Evolutionary conservation across 2,888 invertebrate species (phyloP).

Genomic region (Epirrita christyi): DNA sequence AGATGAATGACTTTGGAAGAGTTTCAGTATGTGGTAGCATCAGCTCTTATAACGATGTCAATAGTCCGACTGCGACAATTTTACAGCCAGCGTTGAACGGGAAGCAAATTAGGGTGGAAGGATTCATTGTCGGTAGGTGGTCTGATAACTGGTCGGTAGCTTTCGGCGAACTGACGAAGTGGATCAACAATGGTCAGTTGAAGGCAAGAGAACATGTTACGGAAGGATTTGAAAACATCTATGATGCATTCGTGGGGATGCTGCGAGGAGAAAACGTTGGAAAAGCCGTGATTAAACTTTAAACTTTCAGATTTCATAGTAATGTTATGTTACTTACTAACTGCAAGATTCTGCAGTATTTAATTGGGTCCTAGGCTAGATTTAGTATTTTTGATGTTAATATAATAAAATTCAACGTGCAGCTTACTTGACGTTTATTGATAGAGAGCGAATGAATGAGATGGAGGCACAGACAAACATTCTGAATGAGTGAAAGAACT

Average conservation of each 20-base stretch:
- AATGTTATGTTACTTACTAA: neutral
- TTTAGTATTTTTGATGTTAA: no score
- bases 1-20: slow-evolving; percentile 86
- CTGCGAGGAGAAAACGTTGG: slow-evolving; percentile 87
- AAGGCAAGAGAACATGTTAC: slow-evolving; percentile 87
- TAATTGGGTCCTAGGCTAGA: no score
- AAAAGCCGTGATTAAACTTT: slow-evolving; percentile 88
- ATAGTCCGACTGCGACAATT: slow-evolving; percentile 52
- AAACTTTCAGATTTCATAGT: slow-evolving; percentile 31
- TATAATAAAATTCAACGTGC: no score
- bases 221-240: slow-evolving; percentile 89
- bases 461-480: no score
- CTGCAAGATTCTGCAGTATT: no score
- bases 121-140: slow-evolving; percentile 84
- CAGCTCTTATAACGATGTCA: slow-evolving; percentile 60
- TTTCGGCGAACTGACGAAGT: slow-evolving; percentile 81
- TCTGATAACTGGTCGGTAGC: slow-evolving; percentile 83
- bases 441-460: no score
- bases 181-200: slow-evolving; percentile 88
- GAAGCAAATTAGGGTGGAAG: slow-evolving; percentile 82
- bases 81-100: slow-evolving; percentile 82
- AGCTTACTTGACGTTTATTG: no score
- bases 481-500: no score
- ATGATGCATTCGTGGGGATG: slow-evolving; percentile 87
- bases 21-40: slow-evolving; percentile 80